Conservation (phyloP, 1,140 invertebrate species). For the Drosophila setifemur region DNA sequence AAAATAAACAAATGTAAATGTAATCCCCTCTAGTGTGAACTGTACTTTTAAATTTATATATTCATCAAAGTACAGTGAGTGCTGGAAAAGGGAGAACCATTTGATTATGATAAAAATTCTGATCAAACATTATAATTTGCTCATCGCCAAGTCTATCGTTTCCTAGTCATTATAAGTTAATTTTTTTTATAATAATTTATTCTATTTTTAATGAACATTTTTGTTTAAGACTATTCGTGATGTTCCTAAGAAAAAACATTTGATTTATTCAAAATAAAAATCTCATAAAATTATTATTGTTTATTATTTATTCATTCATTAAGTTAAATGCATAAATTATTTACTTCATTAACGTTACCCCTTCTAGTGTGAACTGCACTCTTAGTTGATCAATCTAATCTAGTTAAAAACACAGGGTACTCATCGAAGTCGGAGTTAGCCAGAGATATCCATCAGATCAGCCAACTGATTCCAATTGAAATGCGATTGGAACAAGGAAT, state of each 20-base stretch:
- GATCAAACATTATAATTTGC: slow-evolving; percentile 3
- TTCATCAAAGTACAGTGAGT: slow-evolving; percentile 1
- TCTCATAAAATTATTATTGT: slow-evolving; percentile 21
- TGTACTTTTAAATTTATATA: background rate
- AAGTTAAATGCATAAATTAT: no score
- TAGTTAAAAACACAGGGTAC: slow-evolving; percentile 19
- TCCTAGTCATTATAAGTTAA: no score
- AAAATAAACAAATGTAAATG: no score
- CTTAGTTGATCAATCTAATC: background rate
- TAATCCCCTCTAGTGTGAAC: background rate
- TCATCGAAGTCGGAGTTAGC: slow-evolving; percentile 32
- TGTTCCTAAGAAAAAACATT: no score
- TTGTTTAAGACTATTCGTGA: no score
- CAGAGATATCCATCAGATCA: slow-evolving; percentile 41
- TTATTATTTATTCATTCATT: slow-evolving; percentile 1
- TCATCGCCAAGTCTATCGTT: no score
- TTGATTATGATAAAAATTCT: slow-evolving; percentile 28
- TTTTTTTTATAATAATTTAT: background rate
- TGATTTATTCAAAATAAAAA: background rate
- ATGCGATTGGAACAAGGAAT: slow-evolving; percentile 63
- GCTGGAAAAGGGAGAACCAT: background rate
- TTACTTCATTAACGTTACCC: background rate
- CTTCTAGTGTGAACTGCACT: background rate
- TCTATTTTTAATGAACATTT: background rate
- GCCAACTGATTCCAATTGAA: slow-evolving; percentile 50